Evolutionary conservation across 2,797 vertebrate genomes (phyloP).

Genomic region (Antennarius maculatus): DNA sequence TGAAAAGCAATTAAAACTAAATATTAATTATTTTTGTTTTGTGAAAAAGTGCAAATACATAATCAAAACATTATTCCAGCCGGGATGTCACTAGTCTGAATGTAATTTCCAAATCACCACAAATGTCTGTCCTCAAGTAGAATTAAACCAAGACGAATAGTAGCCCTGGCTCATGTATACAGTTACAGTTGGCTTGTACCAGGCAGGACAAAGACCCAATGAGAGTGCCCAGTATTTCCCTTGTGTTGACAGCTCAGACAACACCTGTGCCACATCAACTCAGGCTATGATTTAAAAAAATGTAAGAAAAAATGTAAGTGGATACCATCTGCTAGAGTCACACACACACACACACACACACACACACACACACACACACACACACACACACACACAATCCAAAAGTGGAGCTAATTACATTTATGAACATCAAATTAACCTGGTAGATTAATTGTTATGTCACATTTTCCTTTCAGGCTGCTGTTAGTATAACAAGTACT

Average conservation of each 20-base stretch:
- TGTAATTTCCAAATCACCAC: slow-evolving; percentile 44
- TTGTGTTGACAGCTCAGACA: slow-evolving; percentile 48
- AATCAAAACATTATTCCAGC: slow-evolving; percentile 6
- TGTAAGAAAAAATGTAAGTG: background rate
- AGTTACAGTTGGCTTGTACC: slow-evolving; percentile 36
- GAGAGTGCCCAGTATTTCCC: slow-evolving; percentile 41
- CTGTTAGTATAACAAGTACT: background rate
- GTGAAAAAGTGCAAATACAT: slow-evolving; percentile 2
- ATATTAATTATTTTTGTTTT: background rate
- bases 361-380: slow-evolving; percentile 11
- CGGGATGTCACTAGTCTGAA: slow-evolving; percentile 38
- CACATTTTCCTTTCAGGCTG: slow-evolving; percentile 32
- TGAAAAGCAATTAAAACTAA: slow-evolving; percentile 10
- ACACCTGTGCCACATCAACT: slow-evolving; percentile 45
- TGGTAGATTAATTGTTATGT: background rate
- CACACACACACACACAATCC: slow-evolving; percentile 6
- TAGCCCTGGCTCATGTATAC: slow-evolving; percentile 56
- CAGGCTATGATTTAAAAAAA: background rate
- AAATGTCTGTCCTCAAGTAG: slow-evolving; percentile 47
- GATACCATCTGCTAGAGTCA: slow-evolving; percentile 2
- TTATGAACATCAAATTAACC: background rate
- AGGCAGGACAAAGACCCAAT: slow-evolving; percentile 20
- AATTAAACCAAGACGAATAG: slow-evolving; percentile 55
- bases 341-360: slow-evolving; percentile 3
- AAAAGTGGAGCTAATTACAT: background rate